Conservation (phyloP, 2,888 invertebrate species). For the Dryomyza anilis region DNA sequence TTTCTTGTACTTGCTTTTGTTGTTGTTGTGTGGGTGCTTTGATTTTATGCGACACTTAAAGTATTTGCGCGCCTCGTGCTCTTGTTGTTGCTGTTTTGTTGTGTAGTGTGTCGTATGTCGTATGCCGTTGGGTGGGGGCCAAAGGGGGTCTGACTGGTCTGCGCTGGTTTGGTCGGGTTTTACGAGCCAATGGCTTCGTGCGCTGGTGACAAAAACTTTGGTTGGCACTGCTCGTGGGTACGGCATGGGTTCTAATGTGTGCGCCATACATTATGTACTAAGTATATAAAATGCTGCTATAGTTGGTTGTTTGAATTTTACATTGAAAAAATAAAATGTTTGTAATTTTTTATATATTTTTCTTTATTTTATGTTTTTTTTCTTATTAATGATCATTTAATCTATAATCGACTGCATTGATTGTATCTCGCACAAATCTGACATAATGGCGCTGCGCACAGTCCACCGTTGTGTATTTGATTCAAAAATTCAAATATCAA, state of each 20-base stretch:
- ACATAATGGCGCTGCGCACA: conserved; percentile 1
- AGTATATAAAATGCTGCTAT: too few relatives aligned
- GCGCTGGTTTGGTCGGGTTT: not conserved
- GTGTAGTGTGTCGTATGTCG: not conserved
- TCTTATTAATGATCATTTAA: conserved; percentile 18
- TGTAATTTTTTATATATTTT: too few relatives aligned
- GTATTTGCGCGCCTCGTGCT: not conserved
- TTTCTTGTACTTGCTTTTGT: not conserved
- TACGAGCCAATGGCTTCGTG: conserved; percentile 19
- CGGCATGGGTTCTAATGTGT: too few relatives aligned
- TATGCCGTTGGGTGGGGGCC: not conserved
- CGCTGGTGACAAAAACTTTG: conserved; percentile 16
- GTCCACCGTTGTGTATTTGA: not conserved
- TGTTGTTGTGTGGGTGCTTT: conserved; percentile 13
- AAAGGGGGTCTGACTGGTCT: not conserved
- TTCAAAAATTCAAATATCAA: not conserved
- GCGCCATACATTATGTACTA: too few relatives aligned
- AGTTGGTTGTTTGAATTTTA: too few relatives aligned
- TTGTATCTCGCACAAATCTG: conserved; percentile 1
- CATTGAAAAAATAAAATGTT: too few relatives aligned
- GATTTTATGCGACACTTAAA: conserved; percentile 13
- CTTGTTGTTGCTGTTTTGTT: not conserved
- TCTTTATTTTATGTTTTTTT: not conserved
- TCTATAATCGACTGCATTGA: conserved; percentile 10
- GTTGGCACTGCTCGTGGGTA: too few relatives aligned